phyloP scores from a whole-genome alignment of 2,113 vertebrate species.

The Paramormyrops kingsleyae region DNA sequence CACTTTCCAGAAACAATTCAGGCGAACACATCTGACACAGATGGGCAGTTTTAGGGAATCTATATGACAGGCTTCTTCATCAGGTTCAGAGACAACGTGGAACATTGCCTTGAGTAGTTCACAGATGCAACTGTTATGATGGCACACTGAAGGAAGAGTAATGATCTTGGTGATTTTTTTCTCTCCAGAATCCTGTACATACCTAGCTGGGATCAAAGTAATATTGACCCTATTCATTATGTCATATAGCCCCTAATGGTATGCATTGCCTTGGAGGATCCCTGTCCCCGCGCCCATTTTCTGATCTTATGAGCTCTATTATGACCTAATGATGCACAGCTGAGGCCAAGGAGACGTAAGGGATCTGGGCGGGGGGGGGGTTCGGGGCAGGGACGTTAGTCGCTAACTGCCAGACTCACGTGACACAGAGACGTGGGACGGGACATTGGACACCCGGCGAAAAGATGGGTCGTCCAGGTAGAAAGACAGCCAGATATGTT shows the following conservation, averaged over 20 bases:
- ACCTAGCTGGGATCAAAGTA: not conserved
- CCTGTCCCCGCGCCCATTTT: conserved; percentile 25
- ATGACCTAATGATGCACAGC: conserved; percentile 27
- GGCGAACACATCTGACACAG: not conserved
- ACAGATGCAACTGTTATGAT: not conserved
- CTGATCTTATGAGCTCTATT: conserved; percentile 32
- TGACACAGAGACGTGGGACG: not conserved
- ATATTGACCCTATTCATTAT: conserved; percentile 18
- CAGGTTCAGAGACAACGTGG: not conserved
- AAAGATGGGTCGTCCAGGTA: not conserved
- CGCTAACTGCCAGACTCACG: not conserved
- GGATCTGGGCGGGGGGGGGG: conserved; percentile 3
- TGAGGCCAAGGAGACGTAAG: conserved; percentile 21
- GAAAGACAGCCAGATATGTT: not conserved
- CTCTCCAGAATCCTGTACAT: not conserved
- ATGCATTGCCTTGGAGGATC: conserved; percentile 42
- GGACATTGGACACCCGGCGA: not conserved
- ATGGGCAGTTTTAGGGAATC: not conserved
- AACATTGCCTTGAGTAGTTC: not conserved
- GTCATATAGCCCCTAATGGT: conserved; percentile 38
- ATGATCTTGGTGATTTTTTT: not conserved
- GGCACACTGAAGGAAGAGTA: not conserved
- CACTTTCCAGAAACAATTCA: not conserved
- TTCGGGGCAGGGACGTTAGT: not conserved
- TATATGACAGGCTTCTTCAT: not conserved